These are phyloP conservation scores for Rousettus leschenaultii DNA, from an alignment of 2,113 vertebrate species.

Conservation along the genomic window DNA sequence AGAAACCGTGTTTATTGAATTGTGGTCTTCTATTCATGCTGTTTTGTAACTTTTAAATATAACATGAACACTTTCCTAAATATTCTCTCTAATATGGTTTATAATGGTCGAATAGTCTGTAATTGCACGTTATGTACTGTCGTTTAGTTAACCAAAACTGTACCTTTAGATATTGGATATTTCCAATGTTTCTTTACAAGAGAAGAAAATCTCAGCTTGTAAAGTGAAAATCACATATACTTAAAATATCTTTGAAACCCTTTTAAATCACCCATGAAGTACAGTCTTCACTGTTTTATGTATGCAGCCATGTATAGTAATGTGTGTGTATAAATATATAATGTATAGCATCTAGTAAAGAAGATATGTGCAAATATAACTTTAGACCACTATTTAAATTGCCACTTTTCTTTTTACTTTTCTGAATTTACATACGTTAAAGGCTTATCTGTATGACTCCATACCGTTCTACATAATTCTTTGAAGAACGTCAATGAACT, in stretches of 20 bases:
- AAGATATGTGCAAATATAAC: neutral
- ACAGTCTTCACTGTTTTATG: neutral
- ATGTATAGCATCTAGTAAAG: neutral
- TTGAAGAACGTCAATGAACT: neutral
- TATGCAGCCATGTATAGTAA: neutral
- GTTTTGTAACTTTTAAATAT: neutral
- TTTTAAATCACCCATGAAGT: neutral
- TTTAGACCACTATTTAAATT: neutral
- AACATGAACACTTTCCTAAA: neutral
- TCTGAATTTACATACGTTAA: neutral
- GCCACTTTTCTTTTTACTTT: neutral
- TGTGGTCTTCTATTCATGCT: neutral
- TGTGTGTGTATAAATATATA: neutral
- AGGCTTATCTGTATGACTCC: neutral
- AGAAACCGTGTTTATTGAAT: neutral
- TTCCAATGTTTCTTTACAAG: neutral
- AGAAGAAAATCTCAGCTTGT: neutral
- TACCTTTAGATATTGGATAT: neutral
- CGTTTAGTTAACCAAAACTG: neutral
- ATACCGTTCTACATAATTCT: rapidly evolving
- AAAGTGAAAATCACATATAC: neutral
- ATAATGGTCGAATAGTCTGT: neutral
- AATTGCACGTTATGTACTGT: neutral
- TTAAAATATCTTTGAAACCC: neutral
- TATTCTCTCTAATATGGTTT: neutral